A percentile compares a stretch with the other conserved stretches of the same genome.
Conservation (phyloP, 2,888 invertebrate species). For the Leptopterna dolabrata region DNA sequence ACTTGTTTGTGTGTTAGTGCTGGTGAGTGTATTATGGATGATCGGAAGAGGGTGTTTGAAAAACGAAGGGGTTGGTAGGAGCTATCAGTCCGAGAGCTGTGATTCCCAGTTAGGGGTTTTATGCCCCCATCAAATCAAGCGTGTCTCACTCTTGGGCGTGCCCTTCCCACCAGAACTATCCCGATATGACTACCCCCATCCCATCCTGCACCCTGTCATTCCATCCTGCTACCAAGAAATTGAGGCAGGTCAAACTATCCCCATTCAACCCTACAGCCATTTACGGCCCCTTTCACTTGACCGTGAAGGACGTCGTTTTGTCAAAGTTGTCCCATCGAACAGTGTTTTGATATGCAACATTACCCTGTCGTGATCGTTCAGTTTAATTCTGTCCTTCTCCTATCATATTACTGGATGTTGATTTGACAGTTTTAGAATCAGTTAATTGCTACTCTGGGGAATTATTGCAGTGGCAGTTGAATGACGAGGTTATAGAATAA, state of each 20-base stretch:
- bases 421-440: too few species aligned
- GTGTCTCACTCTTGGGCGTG: slow-evolving; percentile 23
- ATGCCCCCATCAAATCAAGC: slow-evolving; percentile 45
- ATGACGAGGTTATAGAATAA: too few species aligned
- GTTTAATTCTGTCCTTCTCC: too few species aligned
- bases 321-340: neutral
- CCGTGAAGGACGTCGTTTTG: neutral
- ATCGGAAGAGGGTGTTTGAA: neutral
- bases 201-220: neutral
- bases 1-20: neutral
- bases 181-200: neutral
- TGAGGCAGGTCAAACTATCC: slow-evolving; percentile 6
- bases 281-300: slow-evolving; percentile 7
- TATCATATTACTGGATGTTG: too few species aligned
- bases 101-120: slow-evolving; percentile 31
- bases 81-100: neutral
- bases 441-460: too few species aligned
- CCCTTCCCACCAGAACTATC: neutral
- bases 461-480: too few species aligned
- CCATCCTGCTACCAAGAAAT: neutral
- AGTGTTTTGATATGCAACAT: neutral
- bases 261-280: neutral
- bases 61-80: slow-evolving; percentile 16
- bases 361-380: neutral
- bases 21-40: neutral